Evolutionary conservation across 2,113 vertebrate species (phyloP), one percentile per base, ranked within the genome.

Genomic region (Cranoglanis bouderius): DNA sequence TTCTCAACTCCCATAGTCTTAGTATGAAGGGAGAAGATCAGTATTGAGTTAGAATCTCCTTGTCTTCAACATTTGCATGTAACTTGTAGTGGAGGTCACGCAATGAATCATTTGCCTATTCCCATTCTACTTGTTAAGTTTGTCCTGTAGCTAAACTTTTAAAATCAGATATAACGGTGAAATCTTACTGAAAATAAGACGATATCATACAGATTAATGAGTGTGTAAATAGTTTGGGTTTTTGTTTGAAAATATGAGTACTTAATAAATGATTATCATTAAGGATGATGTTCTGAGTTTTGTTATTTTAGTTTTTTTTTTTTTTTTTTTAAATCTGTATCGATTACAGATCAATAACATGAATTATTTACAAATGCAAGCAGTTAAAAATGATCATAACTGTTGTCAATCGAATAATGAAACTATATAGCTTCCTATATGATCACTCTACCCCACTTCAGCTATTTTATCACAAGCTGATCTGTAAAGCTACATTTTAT

Each of bases 181-280:
- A 94, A 85, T 35, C 93, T 93, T 94, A 94, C 92, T 93, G 92
- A 86, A 91, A 88, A 93, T 88, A 90, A 92, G 92, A 82, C 84
- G 85, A 91, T 49, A 55, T 70, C 49, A 67, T 88, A 26, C 75
- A 67, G 87, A 84, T 59, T 72, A 93, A 94, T 92, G 88, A 93
- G 92, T 46, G 61, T 96, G 96, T 96, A 95, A 92, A 96, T 96
- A 96, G 93, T 95, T 95, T 95, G 94, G 94, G 94, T 95, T 92
- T 95, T 94, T 94, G 94, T 95, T 94, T 94, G 94, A 93, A 93
- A 94, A 94, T 94, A 94, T 93, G 55, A 92, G 84, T 93, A 94
- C 89, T 88, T 93, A 96, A 95, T 95, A 95, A 82, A 90, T 43
- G 59, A 84, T 70, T 81, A 70, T 82, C 19, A 75, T 65, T 32